Evolutionary conservation across 1,140 invertebrate species (phyloP), one percentile per base, ranked within the genome.

Genomic region (Plutomurus gul): DNA sequence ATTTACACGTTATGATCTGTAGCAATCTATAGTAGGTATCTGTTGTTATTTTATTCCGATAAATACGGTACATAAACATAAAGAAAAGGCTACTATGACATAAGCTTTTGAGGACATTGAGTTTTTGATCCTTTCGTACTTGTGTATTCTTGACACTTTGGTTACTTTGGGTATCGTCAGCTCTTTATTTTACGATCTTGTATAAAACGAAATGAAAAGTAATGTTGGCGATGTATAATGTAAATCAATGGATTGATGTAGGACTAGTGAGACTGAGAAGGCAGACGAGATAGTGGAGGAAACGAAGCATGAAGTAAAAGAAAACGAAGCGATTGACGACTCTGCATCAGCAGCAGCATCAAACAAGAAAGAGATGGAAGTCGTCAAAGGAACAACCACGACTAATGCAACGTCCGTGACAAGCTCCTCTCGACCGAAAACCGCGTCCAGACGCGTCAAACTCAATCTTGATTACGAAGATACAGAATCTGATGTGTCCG

Each of bases 401-500:
- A 56, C 46, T 51, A 60, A 76, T 51, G 20, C 33, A 6, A 30
- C 11, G 25, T 22, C 49, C 25, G 30, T 56, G 43, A 36, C 27
- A 60, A 36, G 22, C 33, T n/a, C 43, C 39, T 37, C 51, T 39
- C 22, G 27, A 39, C 30, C 30, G 6, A 49, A 33, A 43, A 40
- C 56, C 18, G 30, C 22, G 16, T 27, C 60, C 39, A 39, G 76
- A 49, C 70, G 75, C 16, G 60, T 75, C 7, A 51, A 74, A n/a
- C 33, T 82, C 13, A 80, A 82, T 49, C 65, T 82, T 39, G 74
- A 82, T 49, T 77, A 80, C 40, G 77, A 82, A 13, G 81, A 82
- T 46, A 80, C 81, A 1, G 81, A 77, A 11, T 82, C 81, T 6
- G 81, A 82, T 72, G 27, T 27, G 10, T 71, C 36, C 11, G 76